Percentiles rank a stretch among this genome's conserved stretches.
These are phyloP conservation scores for Emydura subglobosa DNA, from an alignment of 2,113 vertebrate species.

Conservation along the genomic window DNA sequence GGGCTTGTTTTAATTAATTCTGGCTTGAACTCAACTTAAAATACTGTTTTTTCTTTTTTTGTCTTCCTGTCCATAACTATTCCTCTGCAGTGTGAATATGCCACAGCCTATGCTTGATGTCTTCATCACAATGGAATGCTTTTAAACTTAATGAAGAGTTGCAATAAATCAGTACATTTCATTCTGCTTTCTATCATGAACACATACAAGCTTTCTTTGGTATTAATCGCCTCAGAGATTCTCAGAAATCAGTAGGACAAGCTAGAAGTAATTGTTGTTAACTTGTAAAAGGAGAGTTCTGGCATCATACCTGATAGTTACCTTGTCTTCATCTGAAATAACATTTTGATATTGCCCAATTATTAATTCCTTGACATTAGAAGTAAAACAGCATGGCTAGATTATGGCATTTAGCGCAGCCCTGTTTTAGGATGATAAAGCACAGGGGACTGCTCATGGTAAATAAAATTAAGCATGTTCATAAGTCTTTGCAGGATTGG, in stretches of 20 bases:
- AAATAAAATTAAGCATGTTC: neutral
- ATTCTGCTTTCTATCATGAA: slow-evolving; percentile 84
- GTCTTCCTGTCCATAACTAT: slow-evolving; percentile 77
- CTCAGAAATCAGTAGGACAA: slow-evolving; percentile 75
- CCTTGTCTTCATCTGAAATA: slow-evolving; percentile 42
- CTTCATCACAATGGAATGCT: slow-evolving; percentile 85
- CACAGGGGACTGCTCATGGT: neutral
- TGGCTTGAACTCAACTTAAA: slow-evolving; percentile 74
- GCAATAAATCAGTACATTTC: slow-evolving; percentile 81
- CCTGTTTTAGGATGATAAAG: neutral
- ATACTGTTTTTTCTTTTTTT: slow-evolving; percentile 75
- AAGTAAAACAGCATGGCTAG: neutral
- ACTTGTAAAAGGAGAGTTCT: slow-evolving; percentile 36
- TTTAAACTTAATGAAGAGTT: slow-evolving; percentile 86
- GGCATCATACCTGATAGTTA: slow-evolving; percentile 21
- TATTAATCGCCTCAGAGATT: slow-evolving; percentile 76
- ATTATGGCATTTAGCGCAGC: neutral
- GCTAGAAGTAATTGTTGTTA: slow-evolving; percentile 65
- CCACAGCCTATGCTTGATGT: slow-evolving; percentile 77
- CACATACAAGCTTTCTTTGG: slow-evolving; percentile 77
- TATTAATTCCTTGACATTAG: neutral
- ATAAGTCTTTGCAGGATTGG: neutral
- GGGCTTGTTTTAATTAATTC: slow-evolving; percentile 66
- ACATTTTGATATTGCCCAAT: neutral
- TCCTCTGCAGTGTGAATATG: slow-evolving; percentile 78